Percentiles rank a stretch among this genome's conserved stretches.
Evolutionary conservation across 1,140 invertebrate species (phyloP).

Genomic region (Cydia fagiglandana): DNA sequence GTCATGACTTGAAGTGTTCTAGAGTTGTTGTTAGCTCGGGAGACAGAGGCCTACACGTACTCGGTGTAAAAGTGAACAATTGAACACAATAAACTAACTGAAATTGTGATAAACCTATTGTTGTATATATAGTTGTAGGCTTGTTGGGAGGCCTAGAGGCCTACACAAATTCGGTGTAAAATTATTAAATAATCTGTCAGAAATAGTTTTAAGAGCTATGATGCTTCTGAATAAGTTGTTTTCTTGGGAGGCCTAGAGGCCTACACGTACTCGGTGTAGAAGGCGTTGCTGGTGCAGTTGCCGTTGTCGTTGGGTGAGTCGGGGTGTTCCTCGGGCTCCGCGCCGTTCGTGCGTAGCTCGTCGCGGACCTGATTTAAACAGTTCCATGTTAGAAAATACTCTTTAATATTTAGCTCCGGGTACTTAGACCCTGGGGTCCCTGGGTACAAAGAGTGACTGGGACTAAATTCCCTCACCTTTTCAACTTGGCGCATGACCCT

Average conservation of each 20-base stretch:
- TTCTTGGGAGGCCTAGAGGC: constrained; percentile 26
- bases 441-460: too few relatives aligned
- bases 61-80: too few relatives aligned
- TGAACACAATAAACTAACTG: too few relatives aligned
- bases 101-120: neutral
- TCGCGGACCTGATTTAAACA: constrained; percentile 63
- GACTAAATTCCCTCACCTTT: constrained; percentile 77
- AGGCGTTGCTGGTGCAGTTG: constrained; percentile 77
- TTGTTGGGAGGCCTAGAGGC: neutral
- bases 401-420: too few relatives aligned
- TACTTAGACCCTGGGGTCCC: too few relatives aligned
- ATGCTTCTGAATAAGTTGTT: neutral
- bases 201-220: too few relatives aligned
- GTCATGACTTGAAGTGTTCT: too few relatives aligned
- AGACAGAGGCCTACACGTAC: too few relatives aligned
- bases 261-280: constrained; percentile 65
- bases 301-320: constrained; percentile 75
- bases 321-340: constrained; percentile 72
- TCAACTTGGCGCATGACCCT: constrained; percentile 88
- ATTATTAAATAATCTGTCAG: too few relatives aligned
- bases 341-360: constrained; percentile 73
- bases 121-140: neutral
- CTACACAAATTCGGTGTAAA: neutral
- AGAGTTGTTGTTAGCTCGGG: too few relatives aligned
- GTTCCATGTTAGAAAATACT: neutral